A percentile compares a stretch with the other conserved stretches of the same genome.
These are phyloP conservation scores for Eutrigla gurnardus DNA, from an alignment of 2,797 vertebrate genomes.

Conservation along the genomic window DNA sequence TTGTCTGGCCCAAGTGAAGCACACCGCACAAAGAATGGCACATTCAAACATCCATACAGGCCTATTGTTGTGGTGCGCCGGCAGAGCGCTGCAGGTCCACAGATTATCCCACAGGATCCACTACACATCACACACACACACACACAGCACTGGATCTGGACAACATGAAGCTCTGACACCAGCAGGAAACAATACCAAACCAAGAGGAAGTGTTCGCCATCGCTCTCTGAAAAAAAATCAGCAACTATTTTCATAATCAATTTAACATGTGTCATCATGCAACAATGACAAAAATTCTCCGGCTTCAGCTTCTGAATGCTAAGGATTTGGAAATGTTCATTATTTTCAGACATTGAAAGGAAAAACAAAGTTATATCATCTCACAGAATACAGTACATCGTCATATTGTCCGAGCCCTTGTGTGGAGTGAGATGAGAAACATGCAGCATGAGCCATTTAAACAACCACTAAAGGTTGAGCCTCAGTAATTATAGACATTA, in stretches of 20 bases:
- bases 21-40: constrained; percentile 82
- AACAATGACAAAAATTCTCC: not conserved
- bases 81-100: constrained; percentile 60
- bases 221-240: not conserved
- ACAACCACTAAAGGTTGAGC: constrained; percentile 6
- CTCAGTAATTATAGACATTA: constrained; percentile 8
- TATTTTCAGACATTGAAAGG: not conserved
- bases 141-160: constrained; percentile 16
- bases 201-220: not conserved
- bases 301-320: not conserved
- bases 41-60: constrained; percentile 83
- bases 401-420: not conserved
- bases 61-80: constrained; percentile 79
- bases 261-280: not conserved
- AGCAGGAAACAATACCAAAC: not conserved
- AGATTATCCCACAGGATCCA: constrained; percentile 66
- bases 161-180: constrained; percentile 16
- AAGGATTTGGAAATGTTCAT: not conserved
- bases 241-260: not conserved
- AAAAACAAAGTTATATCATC: not conserved
- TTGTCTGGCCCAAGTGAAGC: constrained; percentile 87
- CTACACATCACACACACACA: constrained; percentile 26
- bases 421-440: not conserved
- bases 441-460: constrained; percentile 1
- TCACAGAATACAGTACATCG: not conserved